Base-by-base conservation (phyloP, 2,888 invertebrate species). In the Caenorhabditis becei region DNA sequence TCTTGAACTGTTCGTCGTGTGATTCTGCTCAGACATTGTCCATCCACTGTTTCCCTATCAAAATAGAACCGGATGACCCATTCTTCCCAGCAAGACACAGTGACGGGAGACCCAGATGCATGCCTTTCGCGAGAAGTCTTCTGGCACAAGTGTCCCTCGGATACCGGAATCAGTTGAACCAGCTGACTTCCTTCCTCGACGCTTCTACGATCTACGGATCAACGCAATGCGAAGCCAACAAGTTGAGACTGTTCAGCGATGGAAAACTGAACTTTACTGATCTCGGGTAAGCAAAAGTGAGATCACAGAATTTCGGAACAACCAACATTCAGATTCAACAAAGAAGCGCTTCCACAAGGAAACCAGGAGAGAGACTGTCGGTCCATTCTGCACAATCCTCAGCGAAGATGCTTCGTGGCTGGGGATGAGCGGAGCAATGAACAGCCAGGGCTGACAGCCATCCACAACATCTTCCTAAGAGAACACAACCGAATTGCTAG, bases 21-120 rank as follows among this genome's bases (percentile, higher is more conserved):
- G 95, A 97, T 90, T 95, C 96, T 0, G 93, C 94, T 0, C 93
- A 95, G 63, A 95, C 95, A 0, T 95, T 97, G 0, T 97, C 97
- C 91, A 96, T 96, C 0, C 97, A 97, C 91, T 97, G 97, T 91
- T 95, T 95, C 93, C 97, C 97, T 0, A 96, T 97, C 92, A 95
- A 95, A 0, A 95, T 97, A 0, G 97, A 97, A 0, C 92, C 94
- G 0, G 95, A 95, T 0, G 97, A 97, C 92, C 95, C 96, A 80
- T 96, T 95, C 92, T 97, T 96, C 91, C 93, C 93, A 3, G 95
- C 95, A 82, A 85, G 95, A 37, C 96, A 96, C 91, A 35, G 95
- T 0, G 95, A 95, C 2, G 96, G 96, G 0, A 94, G 94, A 71
- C 93, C 95, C 16, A 93, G 96, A 86, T 97, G 97, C 92, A 95